These are phyloP conservation scores for Phortica magna DNA, from an alignment of 2,888 invertebrate genomes.

Conservation along the genomic window DNA sequence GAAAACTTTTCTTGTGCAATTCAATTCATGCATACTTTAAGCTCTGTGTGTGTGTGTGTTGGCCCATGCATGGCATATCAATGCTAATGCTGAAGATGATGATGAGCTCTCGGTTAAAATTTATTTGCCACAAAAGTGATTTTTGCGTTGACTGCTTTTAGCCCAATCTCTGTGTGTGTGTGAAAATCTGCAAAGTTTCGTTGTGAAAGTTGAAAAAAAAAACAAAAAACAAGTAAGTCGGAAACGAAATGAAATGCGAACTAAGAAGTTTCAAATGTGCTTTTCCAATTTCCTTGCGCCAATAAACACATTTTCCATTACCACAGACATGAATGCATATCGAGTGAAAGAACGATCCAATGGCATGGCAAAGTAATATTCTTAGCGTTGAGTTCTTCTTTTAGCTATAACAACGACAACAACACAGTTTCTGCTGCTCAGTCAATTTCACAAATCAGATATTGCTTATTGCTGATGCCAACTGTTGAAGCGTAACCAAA, in stretches of 20 bases:
- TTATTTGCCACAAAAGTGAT: too few species aligned
- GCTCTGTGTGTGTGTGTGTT: too few species aligned
- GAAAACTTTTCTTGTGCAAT: too few species aligned
- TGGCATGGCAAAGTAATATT: background rate
- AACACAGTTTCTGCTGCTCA: background rate
- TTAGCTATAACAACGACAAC: background rate
- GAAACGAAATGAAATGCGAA: background rate
- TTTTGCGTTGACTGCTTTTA: too few species aligned
- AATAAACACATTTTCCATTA: constrained; percentile 12
- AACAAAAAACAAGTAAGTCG: background rate
- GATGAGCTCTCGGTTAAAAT: too few species aligned
- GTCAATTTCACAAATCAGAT: constrained; percentile 29
- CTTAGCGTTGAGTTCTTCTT: background rate
- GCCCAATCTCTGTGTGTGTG: too few species aligned
- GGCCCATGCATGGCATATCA: too few species aligned
- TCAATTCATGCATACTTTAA: too few species aligned
- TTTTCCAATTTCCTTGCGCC: constrained; percentile 6
- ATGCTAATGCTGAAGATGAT: too few species aligned
- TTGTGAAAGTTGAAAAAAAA: background rate
- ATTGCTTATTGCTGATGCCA: constrained; percentile 5
- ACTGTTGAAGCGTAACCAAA: background rate
- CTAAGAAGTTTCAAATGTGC: background rate
- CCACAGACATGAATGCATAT: background rate
- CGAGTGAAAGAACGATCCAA: background rate
- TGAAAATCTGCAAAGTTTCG: too few species aligned